These are phyloP conservation scores for Paragorgia papillata DNA, from an alignment of 92 coral and sea anemone species.

Conservation along the genomic window DNA sequence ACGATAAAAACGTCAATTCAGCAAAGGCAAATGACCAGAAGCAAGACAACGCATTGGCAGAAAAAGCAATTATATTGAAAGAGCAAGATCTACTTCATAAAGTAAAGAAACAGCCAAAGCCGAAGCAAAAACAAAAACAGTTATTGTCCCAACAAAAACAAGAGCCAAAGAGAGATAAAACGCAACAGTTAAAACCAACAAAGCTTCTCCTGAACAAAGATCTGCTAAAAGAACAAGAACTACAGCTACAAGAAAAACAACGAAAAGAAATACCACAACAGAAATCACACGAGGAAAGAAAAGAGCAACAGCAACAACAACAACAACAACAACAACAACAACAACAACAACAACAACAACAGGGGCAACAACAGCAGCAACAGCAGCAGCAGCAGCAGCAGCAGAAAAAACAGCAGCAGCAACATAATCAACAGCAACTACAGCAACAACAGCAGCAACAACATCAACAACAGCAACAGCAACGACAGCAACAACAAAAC, in stretches of 20 bases:
- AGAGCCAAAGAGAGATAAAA: neutral
- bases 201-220: neutral
- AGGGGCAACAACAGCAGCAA: constrained; percentile 16
- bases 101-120: neutral
- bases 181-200: neutral
- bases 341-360: constrained; percentile 1
- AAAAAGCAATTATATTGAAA: neutral
- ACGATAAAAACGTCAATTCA: neutral
- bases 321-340: neutral
- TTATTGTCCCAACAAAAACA: neutral
- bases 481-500: no score
- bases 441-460: neutral
- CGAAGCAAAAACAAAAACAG: constrained; percentile 3
- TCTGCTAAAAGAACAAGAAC: neutral
- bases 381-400: constrained; percentile 22
- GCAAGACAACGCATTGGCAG: neutral
- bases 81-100: neutral
- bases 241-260: neutral
- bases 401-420: constrained; percentile 5
- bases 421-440: neutral
- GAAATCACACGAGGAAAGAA: neutral
- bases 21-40: neutral
- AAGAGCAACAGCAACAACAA: neutral
- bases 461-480: neutral
- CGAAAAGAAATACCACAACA: constrained; percentile 1